phyloP scores from a whole-genome alignment of 1,140 invertebrate species.

The Triops cancriformis region DNA sequence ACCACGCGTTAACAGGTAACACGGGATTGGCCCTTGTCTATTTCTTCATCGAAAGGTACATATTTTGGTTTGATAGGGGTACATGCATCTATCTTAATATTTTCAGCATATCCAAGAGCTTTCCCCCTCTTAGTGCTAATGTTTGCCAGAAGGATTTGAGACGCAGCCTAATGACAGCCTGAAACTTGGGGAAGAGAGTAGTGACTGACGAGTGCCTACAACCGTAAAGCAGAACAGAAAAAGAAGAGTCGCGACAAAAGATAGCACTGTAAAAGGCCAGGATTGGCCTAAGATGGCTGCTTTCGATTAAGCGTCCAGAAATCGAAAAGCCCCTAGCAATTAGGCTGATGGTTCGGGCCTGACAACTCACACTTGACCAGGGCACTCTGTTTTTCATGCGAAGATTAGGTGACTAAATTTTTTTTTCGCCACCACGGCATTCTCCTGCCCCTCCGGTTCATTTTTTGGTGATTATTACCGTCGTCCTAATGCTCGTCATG shows the following conservation, averaged over 20 bases:
- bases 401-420: background rate
- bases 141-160: background rate
- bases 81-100: too few relatives aligned
- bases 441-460: background rate
- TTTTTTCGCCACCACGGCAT: background rate
- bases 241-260: constrained; percentile 1
- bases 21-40: too few relatives aligned
- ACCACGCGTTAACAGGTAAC: too few relatives aligned
- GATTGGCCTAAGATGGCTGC: background rate
- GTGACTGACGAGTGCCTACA: background rate
- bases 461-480: background rate
- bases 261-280: background rate
- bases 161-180: background rate
- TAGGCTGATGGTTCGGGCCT: background rate
- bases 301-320: background rate
- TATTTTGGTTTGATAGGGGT: too few relatives aligned
- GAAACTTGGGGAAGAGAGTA: background rate
- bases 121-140: background rate
- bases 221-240: background rate
- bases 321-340: background rate
- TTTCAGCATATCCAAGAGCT: too few relatives aligned
- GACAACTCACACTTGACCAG: background rate
- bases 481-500: background rate
- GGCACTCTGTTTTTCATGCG: background rate
- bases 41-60: too few relatives aligned